A percentile compares a stretch with the other conserved stretches of the same genome.
phyloP scores from a whole-genome alignment of 2,888 invertebrate species.

The Mechanitis mazaeus region DNA sequence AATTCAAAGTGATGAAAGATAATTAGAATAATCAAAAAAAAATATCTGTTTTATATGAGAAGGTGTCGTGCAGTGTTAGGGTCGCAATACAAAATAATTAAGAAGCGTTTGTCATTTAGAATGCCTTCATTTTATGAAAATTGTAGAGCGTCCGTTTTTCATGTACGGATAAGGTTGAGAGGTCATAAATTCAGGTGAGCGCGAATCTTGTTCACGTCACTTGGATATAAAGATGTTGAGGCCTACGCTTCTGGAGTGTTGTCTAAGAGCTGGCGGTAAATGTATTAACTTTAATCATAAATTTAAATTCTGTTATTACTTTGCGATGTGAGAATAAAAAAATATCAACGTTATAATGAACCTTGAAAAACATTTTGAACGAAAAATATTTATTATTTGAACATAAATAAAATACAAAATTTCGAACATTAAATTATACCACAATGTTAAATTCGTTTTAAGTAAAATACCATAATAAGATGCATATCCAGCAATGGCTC shows the following conservation, averaged over 20 bases:
- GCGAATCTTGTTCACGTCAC: constrained; percentile 57
- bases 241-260: constrained; percentile 36
- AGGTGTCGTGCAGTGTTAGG: no score
- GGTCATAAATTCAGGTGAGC: constrained; percentile 52
- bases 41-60: no score
- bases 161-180: constrained; percentile 36
- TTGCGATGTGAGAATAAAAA: no score
- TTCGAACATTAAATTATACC: no score
- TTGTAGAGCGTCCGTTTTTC: constrained; percentile 29
- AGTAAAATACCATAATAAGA: background rate
- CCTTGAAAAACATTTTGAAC: background rate
- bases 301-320: background rate
- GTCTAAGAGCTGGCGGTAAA: constrained; percentile 23
- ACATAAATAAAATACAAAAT: background rate
- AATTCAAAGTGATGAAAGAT: background rate
- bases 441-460: background rate
- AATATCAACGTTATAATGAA: no score
- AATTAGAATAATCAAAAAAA: no score
- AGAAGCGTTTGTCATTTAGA: background rate
- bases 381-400: background rate
- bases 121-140: constrained; percentile 19
- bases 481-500: constrained; percentile 3
- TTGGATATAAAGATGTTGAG: constrained; percentile 58
- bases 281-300: background rate
- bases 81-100: background rate